Conservation (phyloP, 2,113 vertebrate genomes). For the Micronycteris hirsuta region DNA sequence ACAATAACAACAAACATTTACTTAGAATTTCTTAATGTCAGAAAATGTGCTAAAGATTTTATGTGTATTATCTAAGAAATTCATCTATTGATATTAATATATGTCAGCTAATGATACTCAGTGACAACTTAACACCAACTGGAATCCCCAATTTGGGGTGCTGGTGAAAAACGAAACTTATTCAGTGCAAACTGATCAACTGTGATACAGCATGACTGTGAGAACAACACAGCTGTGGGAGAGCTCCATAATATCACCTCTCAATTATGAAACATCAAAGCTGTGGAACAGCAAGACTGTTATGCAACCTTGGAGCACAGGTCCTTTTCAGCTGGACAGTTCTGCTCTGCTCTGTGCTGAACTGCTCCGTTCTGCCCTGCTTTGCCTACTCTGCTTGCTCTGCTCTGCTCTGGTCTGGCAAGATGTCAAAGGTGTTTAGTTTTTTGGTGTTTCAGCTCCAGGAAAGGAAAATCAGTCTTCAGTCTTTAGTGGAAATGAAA, state of each 20-base stretch:
- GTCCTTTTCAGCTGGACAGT: background rate
- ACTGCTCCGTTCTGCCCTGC: too few relatives aligned
- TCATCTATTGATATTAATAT: background rate
- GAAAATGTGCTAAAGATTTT: background rate
- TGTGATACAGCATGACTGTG: background rate
- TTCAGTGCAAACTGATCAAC: background rate
- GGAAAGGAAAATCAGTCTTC: background rate
- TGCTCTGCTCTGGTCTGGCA: background rate
- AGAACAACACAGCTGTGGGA: background rate
- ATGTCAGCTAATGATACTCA: background rate
- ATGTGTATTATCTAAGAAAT: background rate
- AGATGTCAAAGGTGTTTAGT: background rate
- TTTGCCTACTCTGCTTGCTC: too few relatives aligned
- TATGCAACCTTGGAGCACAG: background rate
- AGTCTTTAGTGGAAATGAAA: background rate
- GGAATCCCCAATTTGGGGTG: too few relatives aligned
- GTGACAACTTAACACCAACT: background rate
- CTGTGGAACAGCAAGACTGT: background rate
- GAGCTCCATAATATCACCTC: background rate
- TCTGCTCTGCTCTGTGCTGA: background rate
- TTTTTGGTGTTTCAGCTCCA: background rate
- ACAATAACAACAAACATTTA: background rate
- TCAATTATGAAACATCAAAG: background rate
- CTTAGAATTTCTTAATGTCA: background rate
- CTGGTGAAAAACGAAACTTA: background rate